Evolutionary conservation across 2,888 invertebrate genomes (phyloP).

Genomic region (Operophtera brumata): DNA sequence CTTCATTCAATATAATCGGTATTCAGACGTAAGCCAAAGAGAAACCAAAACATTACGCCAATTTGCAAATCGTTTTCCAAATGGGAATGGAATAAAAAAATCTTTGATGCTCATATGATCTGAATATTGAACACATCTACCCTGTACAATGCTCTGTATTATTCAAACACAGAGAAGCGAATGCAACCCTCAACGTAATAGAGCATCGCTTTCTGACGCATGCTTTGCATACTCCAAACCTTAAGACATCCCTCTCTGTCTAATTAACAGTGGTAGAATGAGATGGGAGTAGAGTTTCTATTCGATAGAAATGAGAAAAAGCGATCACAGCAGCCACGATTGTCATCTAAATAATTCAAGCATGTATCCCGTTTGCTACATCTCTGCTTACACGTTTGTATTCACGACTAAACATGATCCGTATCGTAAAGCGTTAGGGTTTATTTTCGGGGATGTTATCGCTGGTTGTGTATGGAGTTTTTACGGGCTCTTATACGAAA

Average conservation of each 20-base stretch:
- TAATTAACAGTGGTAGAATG: slow-evolving; percentile 34
- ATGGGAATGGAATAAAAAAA: slow-evolving; percentile 19
- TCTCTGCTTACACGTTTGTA: slow-evolving; percentile 43
- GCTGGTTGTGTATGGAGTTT: slow-evolving; percentile 59
- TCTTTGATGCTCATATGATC: slow-evolving; percentile 23
- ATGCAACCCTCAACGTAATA: slow-evolving; percentile 61
- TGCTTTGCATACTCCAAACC: slow-evolving; percentile 58
- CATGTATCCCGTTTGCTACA: slow-evolving; percentile 63
- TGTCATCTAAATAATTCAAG: slow-evolving; percentile 79
- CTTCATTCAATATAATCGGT: too few species aligned
- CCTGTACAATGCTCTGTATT: slow-evolving; percentile 43
- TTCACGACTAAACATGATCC: slow-evolving; percentile 13
- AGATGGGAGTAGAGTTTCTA: slow-evolving; percentile 46
- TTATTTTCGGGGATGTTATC: slow-evolving; percentile 23
- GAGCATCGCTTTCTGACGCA: slow-evolving; percentile 62
- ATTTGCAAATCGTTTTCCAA: slow-evolving; percentile 24
- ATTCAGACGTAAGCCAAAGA: neutral
- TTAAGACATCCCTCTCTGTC: slow-evolving; percentile 43
- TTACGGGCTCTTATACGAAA: slow-evolving; percentile 75
- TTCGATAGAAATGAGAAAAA: slow-evolving; percentile 73
- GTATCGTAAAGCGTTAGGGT: slow-evolving; percentile 34
- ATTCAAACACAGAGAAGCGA: slow-evolving; percentile 55
- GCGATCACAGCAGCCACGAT: slow-evolving; percentile 75
- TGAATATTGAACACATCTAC: slow-evolving; percentile 19
- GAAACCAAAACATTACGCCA: slow-evolving; percentile 14